Base-by-base conservation (phyloP, 2,888 invertebrate genomes). In the Luffia ferchaultella region DNA sequence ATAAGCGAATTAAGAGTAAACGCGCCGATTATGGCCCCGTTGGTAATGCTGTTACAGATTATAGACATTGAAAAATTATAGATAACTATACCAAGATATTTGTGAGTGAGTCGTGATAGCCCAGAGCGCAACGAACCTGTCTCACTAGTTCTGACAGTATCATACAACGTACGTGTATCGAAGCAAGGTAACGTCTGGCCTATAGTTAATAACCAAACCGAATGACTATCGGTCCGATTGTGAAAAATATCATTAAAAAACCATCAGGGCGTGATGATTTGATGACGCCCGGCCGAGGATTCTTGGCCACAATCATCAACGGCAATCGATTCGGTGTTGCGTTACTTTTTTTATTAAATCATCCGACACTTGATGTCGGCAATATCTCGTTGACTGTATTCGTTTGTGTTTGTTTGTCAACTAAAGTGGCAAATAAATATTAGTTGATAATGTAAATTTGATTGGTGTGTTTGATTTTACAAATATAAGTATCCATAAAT, bases 221-320 rank as follows among this genome's bases (percentile, higher is more conserved):
- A 83, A 80, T 78, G 83, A 76, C 82, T 79, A 82, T 82, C 78
- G 74, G 66, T 56, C 70, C 79, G 79, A 82, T 83, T 82, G 83
- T 82, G 82, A 84, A 84, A 84, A 83, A 85, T 84, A 84, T 84
- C 85, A 84, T 85, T 85, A 85, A 85, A 85, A 84, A 82, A 79
- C 78, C 83, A 85, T 84, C 84, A 85, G 77, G 65, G 73, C 66
- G 70, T 74, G 79, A 79, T 78, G 80, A 79, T 82, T 80, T 73
- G 74, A 73, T 70, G 74, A 75, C 68, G 67, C 71, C 68, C 3
- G 30, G 68, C 68, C 64, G 68, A 67, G 69, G 69, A 70, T 71
- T 72, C 73, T 72, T 74, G 72, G 60, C 68, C 68, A 58, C 64
- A 62, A 67, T 72, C 79, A 76, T 77, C 78, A 78, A 76, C 76